Evolutionary conservation across 2,113 vertebrate genomes (phyloP), one percentile per base, ranked within the genome.

Genomic region (Gila orcuttii): DNA sequence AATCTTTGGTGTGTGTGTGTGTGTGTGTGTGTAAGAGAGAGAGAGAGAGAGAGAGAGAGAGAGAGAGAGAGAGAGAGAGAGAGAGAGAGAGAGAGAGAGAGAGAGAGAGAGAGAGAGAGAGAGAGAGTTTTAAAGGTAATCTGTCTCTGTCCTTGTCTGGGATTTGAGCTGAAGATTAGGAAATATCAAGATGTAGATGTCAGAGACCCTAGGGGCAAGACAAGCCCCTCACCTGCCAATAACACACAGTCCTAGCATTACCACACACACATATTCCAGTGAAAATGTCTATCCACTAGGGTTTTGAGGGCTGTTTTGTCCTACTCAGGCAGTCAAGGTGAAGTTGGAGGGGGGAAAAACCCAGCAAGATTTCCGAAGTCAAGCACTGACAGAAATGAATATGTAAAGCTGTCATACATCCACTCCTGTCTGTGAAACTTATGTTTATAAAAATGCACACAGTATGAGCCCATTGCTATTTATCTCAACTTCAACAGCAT

Each of bases 101-200:
- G 45, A 47, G 45, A 13, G 45, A 11, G 45, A 11, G 45, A 11
- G 45, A 11, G 59, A 5, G 79, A 7, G 23, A 13, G 17, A 74
- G n/a, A 23, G 66, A 25, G 74, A 80, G 82, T 68, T 55, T 55
- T 0, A 8, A 36, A 82, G 64, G 85, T 86, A 89, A 87, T 89
- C 85, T 75, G 78, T 89, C 85, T 89, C 77, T 85, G 88, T 89
- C 88, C 88, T 87, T 89, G 88, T 89, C 85, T 88, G 85, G 87
- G 85, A 86, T 86, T 84, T 80, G 73, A 80, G 82, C 69, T 84
- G 47, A 68, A 84, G 87, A 88, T 88, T 86, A 82, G 82, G 83
- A 86, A 89, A 86, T 85, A 86, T 89, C 85, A 86, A 89, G 85
- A 89, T 89, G 82, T 87, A 89, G 88, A 89, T 87, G 88, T 87